Evolutionary conservation across 2,113 vertebrate genomes (phyloP).

Genomic region (Clarias magur): DNA sequence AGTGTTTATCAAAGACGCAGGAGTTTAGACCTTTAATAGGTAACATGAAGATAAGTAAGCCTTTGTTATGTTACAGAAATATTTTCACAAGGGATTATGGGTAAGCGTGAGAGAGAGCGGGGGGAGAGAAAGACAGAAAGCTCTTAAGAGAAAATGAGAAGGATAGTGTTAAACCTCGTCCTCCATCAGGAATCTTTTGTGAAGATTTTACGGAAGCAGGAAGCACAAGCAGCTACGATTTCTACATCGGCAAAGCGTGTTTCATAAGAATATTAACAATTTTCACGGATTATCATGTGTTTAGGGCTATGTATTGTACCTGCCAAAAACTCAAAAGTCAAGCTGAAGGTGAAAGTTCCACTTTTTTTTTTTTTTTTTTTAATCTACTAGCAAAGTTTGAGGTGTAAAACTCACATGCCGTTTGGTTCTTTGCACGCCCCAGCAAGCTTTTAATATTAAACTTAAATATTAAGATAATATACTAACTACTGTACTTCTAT

Average conservation of each 20-base stretch:
- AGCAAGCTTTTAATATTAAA: not conserved
- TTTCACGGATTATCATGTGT: conserved; percentile 63
- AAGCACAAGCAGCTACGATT: conserved; percentile 25
- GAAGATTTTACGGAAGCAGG: conserved; percentile 24
- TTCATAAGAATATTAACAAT: conserved; percentile 63
- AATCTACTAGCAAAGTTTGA: not conserved
- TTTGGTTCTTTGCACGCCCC: not conserved
- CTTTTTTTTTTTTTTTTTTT: not conserved
- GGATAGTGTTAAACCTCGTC: conserved; percentile 58
- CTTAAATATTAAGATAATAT: not conserved
- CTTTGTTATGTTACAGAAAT: conserved; percentile 76
- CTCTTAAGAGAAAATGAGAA: conserved; percentile 43
- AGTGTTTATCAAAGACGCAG: conserved; percentile 75
- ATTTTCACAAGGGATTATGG: conserved; percentile 75
- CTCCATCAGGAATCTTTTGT: conserved; percentile 40
- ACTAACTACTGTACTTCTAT: no score
- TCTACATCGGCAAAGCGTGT: conserved; percentile 53
- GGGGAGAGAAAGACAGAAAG: conserved; percentile 64
- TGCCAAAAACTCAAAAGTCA: conserved; percentile 53
- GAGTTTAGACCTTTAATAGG: conserved; percentile 83
- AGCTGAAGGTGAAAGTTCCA: conserved; percentile 37
- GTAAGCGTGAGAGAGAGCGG: conserved; percentile 57
- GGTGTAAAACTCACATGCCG: not conserved
- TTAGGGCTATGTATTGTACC: conserved; percentile 54
- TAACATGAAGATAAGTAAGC: conserved; percentile 82